phyloP scores from a whole-genome alignment of 1,140 invertebrate genomes.

The Nasonia vitripennis region DNA sequence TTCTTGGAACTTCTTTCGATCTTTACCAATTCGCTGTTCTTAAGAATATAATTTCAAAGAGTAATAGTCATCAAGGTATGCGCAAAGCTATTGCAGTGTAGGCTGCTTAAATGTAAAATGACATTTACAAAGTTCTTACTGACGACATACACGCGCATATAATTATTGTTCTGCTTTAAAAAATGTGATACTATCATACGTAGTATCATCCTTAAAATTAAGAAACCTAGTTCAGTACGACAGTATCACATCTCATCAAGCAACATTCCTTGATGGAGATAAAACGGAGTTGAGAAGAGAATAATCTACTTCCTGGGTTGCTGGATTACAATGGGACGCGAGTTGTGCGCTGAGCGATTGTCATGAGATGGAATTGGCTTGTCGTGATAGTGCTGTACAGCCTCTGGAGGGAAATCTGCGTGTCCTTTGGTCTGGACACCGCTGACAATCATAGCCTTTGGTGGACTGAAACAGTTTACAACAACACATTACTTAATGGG shows the following conservation, averaged over 20 bases:
- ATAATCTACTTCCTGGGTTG: constrained; percentile 85
- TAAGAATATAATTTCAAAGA: background rate
- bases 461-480: constrained; percentile 75
- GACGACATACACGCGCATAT: background rate
- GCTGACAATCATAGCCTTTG: constrained; percentile 85
- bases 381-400: constrained; percentile 87
- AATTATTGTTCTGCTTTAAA: background rate
- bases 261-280: background rate
- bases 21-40: background rate
- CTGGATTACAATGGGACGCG: constrained; percentile 80
- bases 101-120: background rate
- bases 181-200: constrained; percentile 5
- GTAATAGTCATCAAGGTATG: background rate
- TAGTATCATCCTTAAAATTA: background rate
- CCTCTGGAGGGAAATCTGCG: constrained; percentile 91
- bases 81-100: background rate
- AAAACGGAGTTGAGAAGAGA: background rate
- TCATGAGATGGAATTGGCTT: constrained; percentile 82
- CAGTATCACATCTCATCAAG: constrained; percentile 1
- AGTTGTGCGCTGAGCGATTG: constrained; percentile 75
- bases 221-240: constrained; percentile 1
- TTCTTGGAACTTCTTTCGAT: constrained; percentile 30
- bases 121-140: constrained; percentile 1
- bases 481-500: background rate
- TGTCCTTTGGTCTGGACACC: constrained; percentile 88